These are phyloP conservation scores for Matsumyia berberina DNA, from an alignment of 2,888 invertebrate genomes.

Conservation along the genomic window DNA sequence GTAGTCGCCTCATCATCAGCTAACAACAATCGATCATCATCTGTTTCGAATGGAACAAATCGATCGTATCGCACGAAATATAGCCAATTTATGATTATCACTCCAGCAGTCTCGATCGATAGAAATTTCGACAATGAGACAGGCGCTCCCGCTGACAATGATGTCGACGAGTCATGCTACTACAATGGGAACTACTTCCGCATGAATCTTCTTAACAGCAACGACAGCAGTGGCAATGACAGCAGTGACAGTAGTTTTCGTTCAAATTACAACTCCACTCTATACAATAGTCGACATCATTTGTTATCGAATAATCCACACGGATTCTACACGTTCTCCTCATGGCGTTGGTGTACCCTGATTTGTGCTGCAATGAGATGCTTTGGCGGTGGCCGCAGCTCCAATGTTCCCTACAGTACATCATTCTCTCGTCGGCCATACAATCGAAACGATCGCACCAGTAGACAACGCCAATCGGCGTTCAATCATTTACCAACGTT, in stretches of 20 bases:
- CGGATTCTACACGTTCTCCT: constrained; percentile 81
- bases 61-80: constrained; percentile 81
- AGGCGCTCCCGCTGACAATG: constrained; percentile 78
- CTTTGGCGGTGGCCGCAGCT: constrained; percentile 81
- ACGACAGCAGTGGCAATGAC: constrained; percentile 79
- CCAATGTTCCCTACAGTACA: constrained; percentile 81
- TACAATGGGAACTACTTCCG: constrained; percentile 82
- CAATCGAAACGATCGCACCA: constrained; percentile 75
- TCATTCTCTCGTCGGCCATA: constrained; percentile 79
- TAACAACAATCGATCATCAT: constrained; percentile 68
- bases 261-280: constrained; percentile 82
- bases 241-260: constrained; percentile 82
- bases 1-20: constrained; percentile 57
- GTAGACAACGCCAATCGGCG: constrained; percentile 80
- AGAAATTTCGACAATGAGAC: constrained; percentile 81
- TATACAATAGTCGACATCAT: constrained; percentile 82
- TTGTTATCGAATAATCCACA: constrained; percentile 81
- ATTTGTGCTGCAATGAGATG: constrained; percentile 84
- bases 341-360: constrained; percentile 84
- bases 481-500: constrained; percentile 82
- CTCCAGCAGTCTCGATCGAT: constrained; percentile 84
- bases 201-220: constrained; percentile 80
- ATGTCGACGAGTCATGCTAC: constrained; percentile 77
- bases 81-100: constrained; percentile 84
- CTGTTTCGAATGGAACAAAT: constrained; percentile 76